Evolutionary conservation across 2,888 invertebrate species (phyloP).

Genomic region (Epistrophe grossulariae): DNA sequence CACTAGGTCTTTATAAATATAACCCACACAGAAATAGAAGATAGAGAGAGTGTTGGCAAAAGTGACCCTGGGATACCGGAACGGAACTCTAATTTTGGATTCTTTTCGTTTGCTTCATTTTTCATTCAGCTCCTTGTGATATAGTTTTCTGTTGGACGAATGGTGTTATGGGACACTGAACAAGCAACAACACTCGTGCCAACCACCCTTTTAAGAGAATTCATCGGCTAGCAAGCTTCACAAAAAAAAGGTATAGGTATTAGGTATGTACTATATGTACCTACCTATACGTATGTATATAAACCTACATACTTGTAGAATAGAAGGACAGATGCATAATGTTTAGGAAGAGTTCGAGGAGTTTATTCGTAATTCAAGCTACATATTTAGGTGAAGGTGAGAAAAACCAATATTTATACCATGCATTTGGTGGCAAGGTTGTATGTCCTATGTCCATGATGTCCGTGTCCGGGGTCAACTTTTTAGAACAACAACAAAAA

Average conservation of each 20-base stretch:
- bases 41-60: slow-evolving; percentile 5
- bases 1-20: not conserved
- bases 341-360: slow-evolving; percentile 27
- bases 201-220: slow-evolving; percentile 18
- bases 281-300: too few species aligned
- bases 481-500: not conserved
- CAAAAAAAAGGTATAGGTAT: not conserved
- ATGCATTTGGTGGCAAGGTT: slow-evolving; percentile 46
- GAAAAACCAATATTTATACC: slow-evolving; percentile 59
- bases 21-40: not conserved
- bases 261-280: not conserved
- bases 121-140: slow-evolving; percentile 34
- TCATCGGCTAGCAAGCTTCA: not conserved
- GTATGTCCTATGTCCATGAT: slow-evolving; percentile 12
- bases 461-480: slow-evolving; percentile 42
- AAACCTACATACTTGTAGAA: not conserved
- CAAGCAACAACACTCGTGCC: not conserved
- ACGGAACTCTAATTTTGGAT: slow-evolving; percentile 65
- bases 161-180: slow-evolving; percentile 30
- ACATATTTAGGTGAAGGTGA: slow-evolving; percentile 68
- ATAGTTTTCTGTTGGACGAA: slow-evolving; percentile 18
- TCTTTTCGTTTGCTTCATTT: slow-evolving; percentile 58
- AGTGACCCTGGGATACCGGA: slow-evolving; percentile 54
- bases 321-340: not conserved
- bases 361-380: slow-evolving; percentile 35